Conservation (phyloP, 2,113 vertebrate genomes). For the Equus quagga region DNA sequence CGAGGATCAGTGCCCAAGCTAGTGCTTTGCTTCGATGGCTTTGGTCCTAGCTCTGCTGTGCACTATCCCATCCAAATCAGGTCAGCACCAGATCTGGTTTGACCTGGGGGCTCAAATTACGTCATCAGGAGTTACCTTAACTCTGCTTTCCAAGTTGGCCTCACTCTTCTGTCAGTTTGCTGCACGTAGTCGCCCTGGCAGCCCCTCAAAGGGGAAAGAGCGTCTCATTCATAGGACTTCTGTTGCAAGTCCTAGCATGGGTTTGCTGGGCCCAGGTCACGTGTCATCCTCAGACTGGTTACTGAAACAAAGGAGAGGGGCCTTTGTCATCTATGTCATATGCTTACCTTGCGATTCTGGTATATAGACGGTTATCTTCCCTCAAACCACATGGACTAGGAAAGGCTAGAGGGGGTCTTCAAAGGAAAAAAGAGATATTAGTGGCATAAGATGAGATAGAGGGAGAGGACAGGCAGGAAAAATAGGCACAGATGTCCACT, state of each 20-base stretch:
- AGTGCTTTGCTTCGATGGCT: not conserved
- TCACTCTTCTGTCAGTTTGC: not conserved
- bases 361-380: not conserved
- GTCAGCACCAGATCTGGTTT: not conserved
- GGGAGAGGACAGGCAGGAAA: too few species aligned
- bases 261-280: not conserved
- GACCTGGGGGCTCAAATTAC: not conserved
- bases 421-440: not conserved
- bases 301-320: not conserved
- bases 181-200: not conserved
- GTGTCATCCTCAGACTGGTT: accelerated
- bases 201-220: not conserved
- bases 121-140: not conserved
- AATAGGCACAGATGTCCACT: not conserved
- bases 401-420: not conserved
- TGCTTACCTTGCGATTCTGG: not conserved
- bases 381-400: not conserved
- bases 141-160: not conserved
- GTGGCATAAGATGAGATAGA: not conserved
- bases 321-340: too few species aligned
- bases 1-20: not conserved
- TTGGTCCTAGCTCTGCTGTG: not conserved
- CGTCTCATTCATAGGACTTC: not conserved
- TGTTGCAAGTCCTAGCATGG: accelerated
- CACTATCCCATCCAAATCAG: not conserved